A percentile compares a stretch with the other conserved stretches of the same genome.
These are phyloP conservation scores for Drosophila suboccidentalis DNA, from an alignment of 2,888 invertebrate genomes.

Conservation along the genomic window DNA sequence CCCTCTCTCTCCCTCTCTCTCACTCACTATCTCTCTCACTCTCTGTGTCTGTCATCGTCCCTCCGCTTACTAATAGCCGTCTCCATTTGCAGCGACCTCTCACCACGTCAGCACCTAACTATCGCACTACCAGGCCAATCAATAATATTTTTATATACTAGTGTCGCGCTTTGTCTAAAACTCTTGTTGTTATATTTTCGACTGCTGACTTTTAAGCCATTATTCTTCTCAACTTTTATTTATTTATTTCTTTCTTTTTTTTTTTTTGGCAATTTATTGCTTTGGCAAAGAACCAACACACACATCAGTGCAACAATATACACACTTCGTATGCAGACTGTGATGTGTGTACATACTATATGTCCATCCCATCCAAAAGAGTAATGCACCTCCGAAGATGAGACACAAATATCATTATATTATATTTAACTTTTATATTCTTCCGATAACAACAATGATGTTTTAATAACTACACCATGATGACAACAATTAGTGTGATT, in stretches of 20 bases:
- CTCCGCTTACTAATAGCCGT: slow-evolving; percentile 55
- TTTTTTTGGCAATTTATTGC: slow-evolving; percentile 43
- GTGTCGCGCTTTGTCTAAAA: slow-evolving; percentile 59
- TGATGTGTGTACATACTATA: too few species aligned
- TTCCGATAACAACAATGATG: neutral
- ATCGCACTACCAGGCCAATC: slow-evolving; percentile 39
- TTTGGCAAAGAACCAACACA: slow-evolving; percentile 12
- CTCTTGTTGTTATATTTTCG: slow-evolving; percentile 49
- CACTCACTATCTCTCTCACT: neutral
- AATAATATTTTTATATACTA: slow-evolving; percentile 63
- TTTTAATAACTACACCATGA: neutral
- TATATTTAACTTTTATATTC: neutral
- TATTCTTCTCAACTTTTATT: slow-evolving; percentile 14
- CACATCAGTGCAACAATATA: neutral
- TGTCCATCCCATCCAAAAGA: neutral
- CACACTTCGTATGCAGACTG: neutral
- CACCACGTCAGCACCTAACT: slow-evolving; percentile 17
- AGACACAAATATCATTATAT: neutral
- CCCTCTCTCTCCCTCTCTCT: neutral
- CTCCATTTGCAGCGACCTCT: slow-evolving; percentile 37
- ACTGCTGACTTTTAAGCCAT: slow-evolving; percentile 44
- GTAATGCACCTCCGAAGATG: neutral
- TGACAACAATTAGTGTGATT: neutral
- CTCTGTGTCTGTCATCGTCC: neutral
- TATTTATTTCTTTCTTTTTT: neutral